Base-by-base conservation (phyloP, 2,797 vertebrate genomes). In the Pyrocephalus nanus region DNA sequence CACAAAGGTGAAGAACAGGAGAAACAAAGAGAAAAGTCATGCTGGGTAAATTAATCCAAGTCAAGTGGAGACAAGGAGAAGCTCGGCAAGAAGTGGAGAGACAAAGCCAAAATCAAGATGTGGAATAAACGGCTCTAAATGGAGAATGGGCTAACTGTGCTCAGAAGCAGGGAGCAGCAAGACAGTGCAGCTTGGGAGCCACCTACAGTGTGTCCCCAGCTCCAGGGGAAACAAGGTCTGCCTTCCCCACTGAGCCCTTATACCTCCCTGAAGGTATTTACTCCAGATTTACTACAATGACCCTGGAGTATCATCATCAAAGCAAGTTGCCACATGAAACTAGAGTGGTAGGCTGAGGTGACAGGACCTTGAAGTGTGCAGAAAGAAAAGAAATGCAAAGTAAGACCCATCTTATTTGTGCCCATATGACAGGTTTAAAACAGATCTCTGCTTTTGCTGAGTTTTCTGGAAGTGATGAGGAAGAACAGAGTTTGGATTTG, bases 111-210 rank as follows among this genome's bases (percentile, higher is more conserved):
- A 51, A 77, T 38, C 7, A 1, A 55, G 47, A 61, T 3, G 50
- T 34, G 34, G 60, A 67, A 38, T 64, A 84, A 69, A 16, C 76
- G 8, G 25, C 60, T 45, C 36, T n/a, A 29, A 29, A 48, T 21
- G 17, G 23, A 43, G 26, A 65, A 36, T 0, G 2, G 50, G 43
- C 30, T 47, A 66, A 55, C 0, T 5, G 54, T 1, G 1, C 54
- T 78, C 27, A 30, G 66, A 73, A 69, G 19, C 0, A 0, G 66
- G 77, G 18, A 45, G 51, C 8, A 16, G 30, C 36, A 70, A 43
- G 32, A 53, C 32, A 60, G 45, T 17, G 25, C 45, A 55, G 38
- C 50, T 51, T 51, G 47, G 48, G 27, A 71, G 54, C 42, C 40
- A 88, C 16, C 48, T 42, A 55, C 3, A 7, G 34, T 4, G 26